phyloP scores from a whole-genome alignment of 2,797 vertebrate species.

The Chelmon rostratus region DNA sequence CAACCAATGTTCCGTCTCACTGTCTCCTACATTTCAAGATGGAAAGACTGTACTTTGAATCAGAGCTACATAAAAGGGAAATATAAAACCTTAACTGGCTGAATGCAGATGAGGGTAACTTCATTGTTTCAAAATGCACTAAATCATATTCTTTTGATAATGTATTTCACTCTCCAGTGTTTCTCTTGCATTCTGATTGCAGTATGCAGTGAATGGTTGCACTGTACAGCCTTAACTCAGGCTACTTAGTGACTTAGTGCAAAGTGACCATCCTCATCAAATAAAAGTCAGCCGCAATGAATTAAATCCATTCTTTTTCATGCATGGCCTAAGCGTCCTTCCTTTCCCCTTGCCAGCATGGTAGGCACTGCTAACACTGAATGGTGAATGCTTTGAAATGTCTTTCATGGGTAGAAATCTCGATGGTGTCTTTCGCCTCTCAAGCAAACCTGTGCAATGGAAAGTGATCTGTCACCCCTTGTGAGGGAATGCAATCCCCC shows the following conservation, averaged over 20 bases:
- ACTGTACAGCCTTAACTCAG: background rate
- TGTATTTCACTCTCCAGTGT: background rate
- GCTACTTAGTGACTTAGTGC: background rate
- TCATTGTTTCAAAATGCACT: conserved; percentile 1
- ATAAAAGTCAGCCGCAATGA: conserved; percentile 33
- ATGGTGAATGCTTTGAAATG: conserved; percentile 34
- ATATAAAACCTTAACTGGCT: background rate
- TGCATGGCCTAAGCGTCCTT: background rate
- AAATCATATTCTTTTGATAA: background rate
- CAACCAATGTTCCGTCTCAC: conserved; percentile 25
- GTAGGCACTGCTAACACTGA: conserved; percentile 11
- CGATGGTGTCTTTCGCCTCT: conserved; percentile 47
- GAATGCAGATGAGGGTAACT: background rate
- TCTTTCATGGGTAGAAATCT: conserved; percentile 51
- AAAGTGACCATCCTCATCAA: conserved; percentile 18
- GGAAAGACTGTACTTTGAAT: conserved; percentile 30
- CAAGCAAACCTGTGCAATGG: conserved; percentile 65
- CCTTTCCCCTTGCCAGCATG: conserved; percentile 9
- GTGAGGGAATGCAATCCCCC: conserved; percentile 36
- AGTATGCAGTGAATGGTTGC: background rate
- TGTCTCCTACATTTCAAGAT: conserved; percentile 24
- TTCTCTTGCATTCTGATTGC: conserved; percentile 5
- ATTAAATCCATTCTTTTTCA: conserved; percentile 9
- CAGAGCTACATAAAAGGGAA: conserved; percentile 15
- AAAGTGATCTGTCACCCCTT: conserved; percentile 60